These are phyloP conservation scores for Lymantria dispar DNA, from an alignment of 2,888 invertebrate species.

Conservation along the genomic window DNA sequence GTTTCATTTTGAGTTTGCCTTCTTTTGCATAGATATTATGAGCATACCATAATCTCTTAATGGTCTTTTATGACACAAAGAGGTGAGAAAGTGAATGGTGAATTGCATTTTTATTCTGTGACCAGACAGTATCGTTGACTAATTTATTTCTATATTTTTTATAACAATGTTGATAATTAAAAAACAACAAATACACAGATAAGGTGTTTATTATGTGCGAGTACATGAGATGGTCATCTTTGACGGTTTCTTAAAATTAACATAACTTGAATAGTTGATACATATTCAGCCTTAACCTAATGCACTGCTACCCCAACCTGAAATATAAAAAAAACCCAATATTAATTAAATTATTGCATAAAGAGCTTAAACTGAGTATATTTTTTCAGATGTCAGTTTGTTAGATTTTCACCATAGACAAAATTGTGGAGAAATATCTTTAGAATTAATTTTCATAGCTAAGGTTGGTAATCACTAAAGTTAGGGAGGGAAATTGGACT, in stretches of 20 bases:
- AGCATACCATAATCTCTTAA: not conserved
- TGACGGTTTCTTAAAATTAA: constrained; percentile 63
- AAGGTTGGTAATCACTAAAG: too few species aligned
- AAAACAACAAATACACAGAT: constrained; percentile 25
- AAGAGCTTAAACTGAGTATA: too few species aligned
- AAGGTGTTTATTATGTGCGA: constrained; percentile 61
- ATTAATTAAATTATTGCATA: not conserved
- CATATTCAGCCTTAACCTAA: constrained; percentile 65
- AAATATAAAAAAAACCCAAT: constrained; percentile 44
- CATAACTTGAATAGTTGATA: constrained; percentile 51
- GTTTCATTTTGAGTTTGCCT: too few species aligned
- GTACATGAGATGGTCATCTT: constrained; percentile 62
- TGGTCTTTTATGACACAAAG: not conserved
- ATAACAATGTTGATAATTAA: not conserved
- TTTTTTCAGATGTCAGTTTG: too few species aligned
- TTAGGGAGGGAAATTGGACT: too few species aligned
- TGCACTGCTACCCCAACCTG: constrained; percentile 47
- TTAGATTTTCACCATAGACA: too few species aligned
- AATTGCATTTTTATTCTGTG: not conserved
- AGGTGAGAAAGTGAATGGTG: not conserved
- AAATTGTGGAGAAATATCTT: too few species aligned
- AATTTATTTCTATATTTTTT: not conserved
- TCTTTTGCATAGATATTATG: too few species aligned
- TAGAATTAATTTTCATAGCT: too few species aligned
- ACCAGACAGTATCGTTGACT: not conserved